Conservation (phyloP, 92 coral and sea anemone genomes). For the Plumapathes pennacea region DNA sequence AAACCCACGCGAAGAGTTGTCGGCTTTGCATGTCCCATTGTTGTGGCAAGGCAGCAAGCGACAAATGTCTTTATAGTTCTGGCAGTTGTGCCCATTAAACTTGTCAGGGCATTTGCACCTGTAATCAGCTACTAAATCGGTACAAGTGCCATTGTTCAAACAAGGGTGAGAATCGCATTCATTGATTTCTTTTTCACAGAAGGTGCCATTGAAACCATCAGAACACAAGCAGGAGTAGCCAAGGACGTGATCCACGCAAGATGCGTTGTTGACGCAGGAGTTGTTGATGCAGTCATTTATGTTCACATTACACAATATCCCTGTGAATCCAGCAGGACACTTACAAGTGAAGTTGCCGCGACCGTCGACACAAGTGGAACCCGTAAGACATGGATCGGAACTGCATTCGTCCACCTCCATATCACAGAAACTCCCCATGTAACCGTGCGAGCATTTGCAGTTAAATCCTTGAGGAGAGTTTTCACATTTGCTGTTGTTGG, state of each 20-base stretch:
- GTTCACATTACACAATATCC: conserved; percentile 41
- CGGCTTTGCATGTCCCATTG: conserved; percentile 37
- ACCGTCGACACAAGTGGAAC: conserved; percentile 48
- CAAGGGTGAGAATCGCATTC: conserved; percentile 54
- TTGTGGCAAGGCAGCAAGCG: conserved; percentile 38
- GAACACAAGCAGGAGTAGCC: conserved; percentile 50
- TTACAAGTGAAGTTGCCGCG: conserved; percentile 31
- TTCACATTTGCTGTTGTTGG: conserved; percentile 22
- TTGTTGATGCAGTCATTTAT: conserved; percentile 57
- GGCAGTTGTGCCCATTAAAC: conserved; percentile 53
- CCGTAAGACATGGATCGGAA: conserved; percentile 45
- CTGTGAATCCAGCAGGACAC: conserved; percentile 53
- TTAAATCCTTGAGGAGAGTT: conserved; percentile 34
- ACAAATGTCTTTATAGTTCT: conserved; percentile 29
- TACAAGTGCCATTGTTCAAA: conserved; percentile 59
- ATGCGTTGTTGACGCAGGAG: conserved; percentile 60
- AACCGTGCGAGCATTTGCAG: conserved; percentile 45
- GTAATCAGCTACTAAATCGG: conserved; percentile 46
- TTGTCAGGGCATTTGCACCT: conserved; percentile 39
- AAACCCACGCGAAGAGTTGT: conserved; percentile 8
- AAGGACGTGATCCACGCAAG: conserved; percentile 42
- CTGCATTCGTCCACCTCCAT: conserved; percentile 39
- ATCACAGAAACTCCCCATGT: conserved; percentile 50
- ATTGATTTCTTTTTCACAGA: conserved; percentile 50
- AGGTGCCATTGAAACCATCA: conserved; percentile 60